Base-by-base conservation (phyloP, 1,140 invertebrate genomes). In the Orchestia grillus region DNA sequence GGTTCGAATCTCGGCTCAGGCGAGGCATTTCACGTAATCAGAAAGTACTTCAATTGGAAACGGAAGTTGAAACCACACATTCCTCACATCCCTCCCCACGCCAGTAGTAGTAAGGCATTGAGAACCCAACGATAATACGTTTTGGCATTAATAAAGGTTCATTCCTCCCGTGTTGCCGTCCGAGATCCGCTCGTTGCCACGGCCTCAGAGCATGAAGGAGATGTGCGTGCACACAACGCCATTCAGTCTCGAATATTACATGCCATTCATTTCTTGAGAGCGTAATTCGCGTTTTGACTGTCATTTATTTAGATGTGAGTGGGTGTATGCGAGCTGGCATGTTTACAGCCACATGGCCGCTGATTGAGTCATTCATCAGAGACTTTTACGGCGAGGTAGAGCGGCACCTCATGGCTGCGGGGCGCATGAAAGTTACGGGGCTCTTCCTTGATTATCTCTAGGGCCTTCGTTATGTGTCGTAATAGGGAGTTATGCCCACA, bases 351-450 rank as follows among this genome's bases (percentile, higher is more conserved):
- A 19, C 88, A 43, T 91, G 88, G 88, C 42, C 88, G 23, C 88
- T 91, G 88, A 91, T 91, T 91, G 88, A 91, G 88, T 91, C 88
- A 91, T 91, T 91, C 88, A 91, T 91, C 88, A 91, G 88, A 15
- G 88, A 91, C 19, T 23, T 91, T 91, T 91, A 91, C 88, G 23
- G 11, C 28, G 87, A 88, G 87, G 42, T 88, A 91, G 19, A 41
- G 44, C 88, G 8, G 88, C 41, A 43, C 88, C 23, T 91, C 88
- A 44, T 11, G 8, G 88, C 88, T 91, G 23, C 44, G 42, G 44
- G 41, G 0, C 23, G 19, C 40, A 23, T 91, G 41, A 4, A 91
- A 42, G 44, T 91, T 91, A 44, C 88, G 3, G 4, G 47, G 6
- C 15, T 43, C 88, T 91, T 91, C 36, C 41, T 91, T 42, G 28